Base-by-base conservation (phyloP, 2,888 invertebrate species). In the Unio pictorum region DNA sequence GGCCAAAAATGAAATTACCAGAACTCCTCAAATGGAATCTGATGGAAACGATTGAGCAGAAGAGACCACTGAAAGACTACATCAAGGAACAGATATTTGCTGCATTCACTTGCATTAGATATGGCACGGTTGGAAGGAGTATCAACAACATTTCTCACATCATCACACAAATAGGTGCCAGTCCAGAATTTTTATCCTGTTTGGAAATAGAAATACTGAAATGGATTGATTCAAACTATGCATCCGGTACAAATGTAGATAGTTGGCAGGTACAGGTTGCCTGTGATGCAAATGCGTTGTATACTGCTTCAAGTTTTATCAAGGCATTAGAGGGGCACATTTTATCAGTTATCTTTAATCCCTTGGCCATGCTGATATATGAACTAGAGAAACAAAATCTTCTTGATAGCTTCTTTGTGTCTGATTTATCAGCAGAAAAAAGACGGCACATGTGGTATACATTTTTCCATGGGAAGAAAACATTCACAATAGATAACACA, bases 281-380 rank as follows among this genome's bases (percentile, higher is more conserved):
- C 8, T 69, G 73, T 59, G 66, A 77, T 58, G 55, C 55, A 18
- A 54, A 74, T 15, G 65, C 66, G 15, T 66, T 81, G 3, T 64
- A 69, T 8, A 73, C 68, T 15, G 70, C 69, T 15, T 61, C 72
- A 23, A 55, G 67, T 60, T 72, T 77, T 60, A 67, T 74, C 5
- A 67, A 64, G 61, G 79, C 81, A 18, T 61, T 79, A n/a, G 78
- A 79, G 59, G 55, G 58, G 20, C 66, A 75, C 45, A 61, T 78
- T 20, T 55, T 68, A 5, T 64, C 67, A 15, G 59, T 68, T 1
- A 72, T 81, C 4, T 74, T 69, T n/a, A 57, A 55, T 15, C 79
- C 79, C 23, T n/a, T 81, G 7, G 71, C 76, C n/a, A 78, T 74
- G 30, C 45, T 73, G n/a, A 30, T 81, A 0, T 78, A 55, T 62